These are phyloP conservation scores for Sphenopsis melanotis DNA, from an alignment of 2,797 vertebrate species.

Conservation along the genomic window DNA sequence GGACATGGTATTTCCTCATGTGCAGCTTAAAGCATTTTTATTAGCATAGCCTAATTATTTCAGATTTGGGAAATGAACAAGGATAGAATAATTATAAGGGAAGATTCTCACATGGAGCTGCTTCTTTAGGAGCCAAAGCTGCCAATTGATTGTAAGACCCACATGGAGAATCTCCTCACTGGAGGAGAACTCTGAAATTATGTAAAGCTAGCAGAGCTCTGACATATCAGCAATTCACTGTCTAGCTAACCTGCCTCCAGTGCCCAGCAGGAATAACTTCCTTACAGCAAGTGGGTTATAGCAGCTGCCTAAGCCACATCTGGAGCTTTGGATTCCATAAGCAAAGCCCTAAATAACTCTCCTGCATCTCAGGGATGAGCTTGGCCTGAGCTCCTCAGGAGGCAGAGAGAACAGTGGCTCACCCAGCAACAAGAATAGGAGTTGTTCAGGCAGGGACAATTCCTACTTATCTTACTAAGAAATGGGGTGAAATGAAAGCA, in stretches of 20 bases:
- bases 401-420: not conserved
- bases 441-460: not conserved
- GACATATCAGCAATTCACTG: not conserved
- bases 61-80: not conserved
- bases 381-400: not conserved
- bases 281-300: not conserved
- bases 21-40: not conserved
- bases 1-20: not conserved
- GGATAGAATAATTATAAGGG: not conserved
- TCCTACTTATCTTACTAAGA: not conserved
- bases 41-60: not conserved
- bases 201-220: not conserved
- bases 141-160: not conserved
- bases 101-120: not conserved
- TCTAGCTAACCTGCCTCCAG: not conserved
- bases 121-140: not conserved
- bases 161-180: not conserved
- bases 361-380: not conserved
- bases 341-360: accelerated
- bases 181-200: not conserved
- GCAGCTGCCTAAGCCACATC: not conserved
- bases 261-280: not conserved
- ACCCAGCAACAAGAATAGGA: accelerated
- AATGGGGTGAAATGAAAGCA: not conserved
- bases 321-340: not conserved